phyloP scores from a whole-genome alignment of 2,888 invertebrate species.

The Lasioglossum marginatum region DNA sequence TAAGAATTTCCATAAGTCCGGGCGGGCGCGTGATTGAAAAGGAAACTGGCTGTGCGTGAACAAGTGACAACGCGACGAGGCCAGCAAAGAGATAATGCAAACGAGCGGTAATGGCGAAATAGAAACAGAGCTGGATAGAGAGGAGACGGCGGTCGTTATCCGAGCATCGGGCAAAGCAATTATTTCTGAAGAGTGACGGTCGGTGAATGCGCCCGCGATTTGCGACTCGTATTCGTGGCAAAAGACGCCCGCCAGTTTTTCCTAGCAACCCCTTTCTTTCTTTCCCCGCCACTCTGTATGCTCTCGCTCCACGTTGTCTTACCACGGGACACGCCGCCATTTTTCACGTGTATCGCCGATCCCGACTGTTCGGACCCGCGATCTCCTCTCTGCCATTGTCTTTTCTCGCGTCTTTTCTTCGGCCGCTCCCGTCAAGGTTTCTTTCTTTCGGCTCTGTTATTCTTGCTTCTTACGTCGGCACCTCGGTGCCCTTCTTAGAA shows the following conservation, averaged over 20 bases:
- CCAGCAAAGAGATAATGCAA: slow-evolving; percentile 11
- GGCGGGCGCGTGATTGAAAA: slow-evolving; percentile 31
- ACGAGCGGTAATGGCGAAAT: slow-evolving; percentile 39
- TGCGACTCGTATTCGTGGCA: slow-evolving; percentile 43
- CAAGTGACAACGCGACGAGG: slow-evolving; percentile 8
- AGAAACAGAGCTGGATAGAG: slow-evolving; percentile 9
- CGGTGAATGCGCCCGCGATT: slow-evolving; percentile 48
- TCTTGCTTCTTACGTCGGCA: slow-evolving; percentile 45
- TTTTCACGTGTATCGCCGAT: slow-evolving; percentile 51
- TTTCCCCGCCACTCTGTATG: background rate
- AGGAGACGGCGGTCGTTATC: slow-evolving; percentile 31
- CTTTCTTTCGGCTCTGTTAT: slow-evolving; percentile 42
- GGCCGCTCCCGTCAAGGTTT: slow-evolving; percentile 21
- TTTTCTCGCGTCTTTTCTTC: slow-evolving; percentile 31
- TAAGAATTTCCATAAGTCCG: slow-evolving; percentile 33
- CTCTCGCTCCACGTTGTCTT: slow-evolving; percentile 23
- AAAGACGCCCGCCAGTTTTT: slow-evolving; percentile 42
- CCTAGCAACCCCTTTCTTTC: background rate
- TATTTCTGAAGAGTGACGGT: slow-evolving; percentile 53
- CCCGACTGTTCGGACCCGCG: slow-evolving; percentile 22
- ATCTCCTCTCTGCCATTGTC: slow-evolving; percentile 27
- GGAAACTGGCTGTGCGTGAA: background rate
- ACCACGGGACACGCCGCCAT: slow-evolving; percentile 52
- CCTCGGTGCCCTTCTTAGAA: slow-evolving; percentile 58
- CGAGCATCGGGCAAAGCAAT: slow-evolving; percentile 54